These are phyloP conservation scores for Pitta sordida DNA, from an alignment of 2,113 vertebrate genomes.

Conservation along the genomic window DNA sequence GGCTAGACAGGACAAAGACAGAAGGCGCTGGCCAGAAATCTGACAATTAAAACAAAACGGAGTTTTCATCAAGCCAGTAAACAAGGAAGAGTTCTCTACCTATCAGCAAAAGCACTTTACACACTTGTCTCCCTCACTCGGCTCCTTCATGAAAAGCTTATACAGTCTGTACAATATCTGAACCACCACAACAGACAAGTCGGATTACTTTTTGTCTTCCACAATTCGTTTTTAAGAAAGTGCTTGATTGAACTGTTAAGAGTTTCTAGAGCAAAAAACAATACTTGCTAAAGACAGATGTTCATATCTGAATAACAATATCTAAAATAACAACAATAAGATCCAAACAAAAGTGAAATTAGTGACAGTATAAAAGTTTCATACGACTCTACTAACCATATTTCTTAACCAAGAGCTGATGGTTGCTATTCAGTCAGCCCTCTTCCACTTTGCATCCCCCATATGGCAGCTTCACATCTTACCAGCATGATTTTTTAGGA, in stretches of 20 bases:
- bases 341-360: background rate
- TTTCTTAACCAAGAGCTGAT: background rate
- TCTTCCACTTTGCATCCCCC: too few relatives aligned
- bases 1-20: constrained; percentile 4
- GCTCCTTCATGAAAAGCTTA: background rate
- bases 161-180: background rate
- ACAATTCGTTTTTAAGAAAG: constrained; percentile 28
- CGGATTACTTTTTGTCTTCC: background rate
- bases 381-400: background rate
- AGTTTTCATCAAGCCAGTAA: background rate
- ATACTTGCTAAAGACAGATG: background rate
- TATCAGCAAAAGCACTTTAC: background rate
- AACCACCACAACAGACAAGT: background rate
- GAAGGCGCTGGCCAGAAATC: background rate
- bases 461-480: too few relatives aligned
- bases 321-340: background rate
- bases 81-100: background rate
- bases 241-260: background rate
- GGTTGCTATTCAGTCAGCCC: too few relatives aligned
- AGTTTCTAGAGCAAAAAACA: constrained; percentile 17
- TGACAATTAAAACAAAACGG: constrained; percentile 40
- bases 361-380: background rate
- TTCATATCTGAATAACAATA: background rate
- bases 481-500: too few relatives aligned
- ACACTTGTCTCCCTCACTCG: background rate